Percentiles rank a stretch among this genome's conserved stretches.
These are phyloP conservation scores for Empidonax traillii DNA, from an alignment of 2,113 vertebrate genomes.

Conservation along the genomic window DNA sequence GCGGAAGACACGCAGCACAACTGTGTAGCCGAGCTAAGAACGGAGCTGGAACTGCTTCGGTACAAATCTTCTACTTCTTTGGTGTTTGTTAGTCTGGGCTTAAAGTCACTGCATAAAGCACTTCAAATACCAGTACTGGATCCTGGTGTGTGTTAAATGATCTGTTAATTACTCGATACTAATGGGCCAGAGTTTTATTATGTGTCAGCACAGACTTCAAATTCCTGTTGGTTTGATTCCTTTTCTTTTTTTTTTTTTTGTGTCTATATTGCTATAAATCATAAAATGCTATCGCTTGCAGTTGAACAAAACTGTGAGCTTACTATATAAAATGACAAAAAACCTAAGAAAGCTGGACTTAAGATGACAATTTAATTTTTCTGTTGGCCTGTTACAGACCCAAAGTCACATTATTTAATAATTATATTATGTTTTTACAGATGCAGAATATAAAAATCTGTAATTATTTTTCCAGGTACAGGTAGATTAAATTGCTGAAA, in stretches of 20 bases:
- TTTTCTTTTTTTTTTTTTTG: background rate
- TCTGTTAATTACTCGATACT: background rate
- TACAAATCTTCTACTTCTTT: conserved; percentile 24
- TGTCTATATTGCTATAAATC: background rate
- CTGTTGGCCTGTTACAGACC: background rate
- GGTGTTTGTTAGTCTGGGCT: background rate
- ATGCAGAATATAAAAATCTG: background rate
- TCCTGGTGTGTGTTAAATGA: background rate
- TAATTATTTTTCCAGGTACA: background rate
- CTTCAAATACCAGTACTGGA: background rate
- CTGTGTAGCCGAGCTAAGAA: conserved; percentile 84
- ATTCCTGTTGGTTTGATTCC: background rate
- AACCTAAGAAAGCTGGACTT: background rate
- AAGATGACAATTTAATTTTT: background rate
- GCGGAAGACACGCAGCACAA: conserved; percentile 80
- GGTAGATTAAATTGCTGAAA: background rate
- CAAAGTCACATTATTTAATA: background rate
- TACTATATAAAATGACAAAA: background rate
- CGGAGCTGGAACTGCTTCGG: conserved; percentile 86
- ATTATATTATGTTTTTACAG: background rate
- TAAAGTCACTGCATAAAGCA: background rate
- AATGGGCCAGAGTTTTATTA: background rate
- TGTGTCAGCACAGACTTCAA: background rate
- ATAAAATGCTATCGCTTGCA: background rate
- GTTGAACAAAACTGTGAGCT: background rate